Evolutionary conservation across 2,113 vertebrate species (phyloP).

Genomic region (Corydoras maculifer): DNA sequence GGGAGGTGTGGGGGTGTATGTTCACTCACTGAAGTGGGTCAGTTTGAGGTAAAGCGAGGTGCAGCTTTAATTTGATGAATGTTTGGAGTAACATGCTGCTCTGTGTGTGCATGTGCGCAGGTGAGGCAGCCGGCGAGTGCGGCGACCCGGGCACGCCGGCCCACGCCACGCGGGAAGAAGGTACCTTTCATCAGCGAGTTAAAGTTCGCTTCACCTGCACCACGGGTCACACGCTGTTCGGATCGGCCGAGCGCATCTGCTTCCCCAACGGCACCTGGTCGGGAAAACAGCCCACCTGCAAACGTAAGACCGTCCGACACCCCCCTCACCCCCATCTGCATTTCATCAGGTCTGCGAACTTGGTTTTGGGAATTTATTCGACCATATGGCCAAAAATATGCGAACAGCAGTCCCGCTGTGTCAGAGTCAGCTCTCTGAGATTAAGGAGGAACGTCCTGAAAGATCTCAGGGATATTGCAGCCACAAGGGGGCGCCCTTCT

Average conservation of each 20-base stretch:
- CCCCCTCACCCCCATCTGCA: background rate
- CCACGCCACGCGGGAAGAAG: slow-evolving; percentile 84
- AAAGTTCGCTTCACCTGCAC: slow-evolving; percentile 85
- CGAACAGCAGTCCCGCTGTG: too few relatives aligned
- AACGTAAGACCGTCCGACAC: slow-evolving; percentile 69
- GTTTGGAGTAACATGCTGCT: slow-evolving; percentile 17
- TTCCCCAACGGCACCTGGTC: slow-evolving; percentile 93
- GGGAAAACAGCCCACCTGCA: slow-evolving; percentile 90
- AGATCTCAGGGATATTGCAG: too few relatives aligned
- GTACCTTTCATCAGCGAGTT: slow-evolving; percentile 85
- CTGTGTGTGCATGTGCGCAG: slow-evolving; percentile 59
- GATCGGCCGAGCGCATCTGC: slow-evolving; percentile 88
- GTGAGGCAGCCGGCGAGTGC: slow-evolving; percentile 77
- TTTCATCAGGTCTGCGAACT: background rate
- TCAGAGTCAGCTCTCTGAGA: too few relatives aligned
- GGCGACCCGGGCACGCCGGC: slow-evolving; percentile 92
- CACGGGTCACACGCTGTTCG: slow-evolving; percentile 83
- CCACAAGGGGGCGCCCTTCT: too few relatives aligned
- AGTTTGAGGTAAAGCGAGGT: background rate
- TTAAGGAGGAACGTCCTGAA: too few relatives aligned
- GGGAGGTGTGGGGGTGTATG: background rate
- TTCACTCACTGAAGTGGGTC: background rate
- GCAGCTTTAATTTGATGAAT: background rate
- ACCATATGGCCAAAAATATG: too few relatives aligned
- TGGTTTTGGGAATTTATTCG: background rate